phyloP scores from a whole-genome alignment of 2,888 invertebrate genomes.

The Cloeon dipterum region DNA sequence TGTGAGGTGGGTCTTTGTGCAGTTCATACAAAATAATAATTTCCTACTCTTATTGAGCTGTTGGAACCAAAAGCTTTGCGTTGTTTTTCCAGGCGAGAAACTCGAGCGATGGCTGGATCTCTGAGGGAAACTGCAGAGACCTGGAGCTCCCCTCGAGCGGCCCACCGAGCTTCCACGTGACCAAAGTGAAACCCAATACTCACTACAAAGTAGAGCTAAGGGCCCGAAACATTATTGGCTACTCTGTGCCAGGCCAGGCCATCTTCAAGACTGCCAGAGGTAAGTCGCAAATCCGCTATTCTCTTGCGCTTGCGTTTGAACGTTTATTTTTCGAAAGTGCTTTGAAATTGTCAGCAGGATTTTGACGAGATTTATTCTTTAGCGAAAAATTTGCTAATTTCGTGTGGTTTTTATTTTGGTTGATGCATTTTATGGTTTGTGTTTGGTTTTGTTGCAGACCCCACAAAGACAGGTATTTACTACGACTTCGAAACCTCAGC shows the following conservation, averaged over 20 bases:
- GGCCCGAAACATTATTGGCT: constrained; percentile 70
- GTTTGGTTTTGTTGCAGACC: constrained; percentile 2
- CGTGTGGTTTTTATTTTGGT: no score
- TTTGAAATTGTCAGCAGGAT: constrained; percentile 8
- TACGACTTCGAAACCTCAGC: constrained; percentile 2
- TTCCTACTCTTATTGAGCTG: no score
- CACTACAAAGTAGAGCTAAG: constrained; percentile 62
- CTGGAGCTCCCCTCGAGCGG: constrained; percentile 6
- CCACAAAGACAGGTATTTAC: constrained; percentile 3
- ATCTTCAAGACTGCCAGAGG: constrained; percentile 70
- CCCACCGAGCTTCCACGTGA: constrained; percentile 29
- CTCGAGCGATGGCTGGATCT: constrained; percentile 10
- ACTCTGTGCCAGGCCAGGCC: constrained; percentile 51
- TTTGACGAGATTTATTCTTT: background rate
- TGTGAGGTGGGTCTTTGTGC: constrained; percentile 63
- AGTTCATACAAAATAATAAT: background rate
- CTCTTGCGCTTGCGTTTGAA: no score
- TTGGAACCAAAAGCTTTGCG: no score
- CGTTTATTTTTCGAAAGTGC: constrained; percentile 14
- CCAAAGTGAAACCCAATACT: constrained; percentile 47
- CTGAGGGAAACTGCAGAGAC: constrained; percentile 8
- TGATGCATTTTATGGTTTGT: background rate
- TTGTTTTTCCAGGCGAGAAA: constrained; percentile 11
- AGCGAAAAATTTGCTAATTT: no score
- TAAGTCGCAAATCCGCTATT: constrained; percentile 47